phyloP scores from a whole-genome alignment of 1,140 invertebrate species.

The Chymomyza costata region DNA sequence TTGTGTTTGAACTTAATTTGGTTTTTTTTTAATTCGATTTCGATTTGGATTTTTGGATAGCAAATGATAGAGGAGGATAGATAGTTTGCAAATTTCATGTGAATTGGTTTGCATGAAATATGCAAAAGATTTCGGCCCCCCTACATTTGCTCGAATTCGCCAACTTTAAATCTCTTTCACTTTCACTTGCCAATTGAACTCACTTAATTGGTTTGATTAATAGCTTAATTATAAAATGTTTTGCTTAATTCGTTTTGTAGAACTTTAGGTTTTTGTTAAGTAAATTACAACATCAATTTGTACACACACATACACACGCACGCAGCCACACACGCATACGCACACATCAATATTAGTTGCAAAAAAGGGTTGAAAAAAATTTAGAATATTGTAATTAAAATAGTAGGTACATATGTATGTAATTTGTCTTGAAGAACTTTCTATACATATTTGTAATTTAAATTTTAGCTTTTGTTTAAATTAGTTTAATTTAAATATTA shows the following conservation, averaged over 20 bases:
- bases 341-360: conserved; percentile 59
- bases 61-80: not conserved
- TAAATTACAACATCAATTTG: conserved; percentile 72
- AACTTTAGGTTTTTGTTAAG: conserved; percentile 33
- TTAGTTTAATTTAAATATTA: conserved; percentile 36
- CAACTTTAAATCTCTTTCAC: conserved; percentile 58
- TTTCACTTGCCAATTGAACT: conserved; percentile 73
- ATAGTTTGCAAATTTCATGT: conserved; percentile 23
- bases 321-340: conserved; percentile 64
- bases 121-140: conserved; percentile 20
- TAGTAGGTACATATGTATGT: conserved; percentile 22
- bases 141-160: conserved; percentile 43
- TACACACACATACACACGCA: conserved; percentile 66
- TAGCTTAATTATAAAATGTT: conserved; percentile 16
- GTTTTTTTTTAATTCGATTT: not conserved
- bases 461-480: conserved; percentile 31
- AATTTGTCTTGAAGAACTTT: conserved; percentile 26
- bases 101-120: conserved; percentile 19
- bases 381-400: conserved; percentile 17
- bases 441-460: conserved; percentile 19
- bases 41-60: conserved; percentile 2
- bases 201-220: conserved; percentile 49
- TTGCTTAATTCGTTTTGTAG: conserved; percentile 39
- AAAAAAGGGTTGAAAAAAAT: conserved; percentile 62
- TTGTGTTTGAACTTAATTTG: not conserved